Percentiles rank a stretch among this genome's conserved stretches.
Conservation (phyloP, 2,797 vertebrate genomes). For the Cottoperca gobio region DNA sequence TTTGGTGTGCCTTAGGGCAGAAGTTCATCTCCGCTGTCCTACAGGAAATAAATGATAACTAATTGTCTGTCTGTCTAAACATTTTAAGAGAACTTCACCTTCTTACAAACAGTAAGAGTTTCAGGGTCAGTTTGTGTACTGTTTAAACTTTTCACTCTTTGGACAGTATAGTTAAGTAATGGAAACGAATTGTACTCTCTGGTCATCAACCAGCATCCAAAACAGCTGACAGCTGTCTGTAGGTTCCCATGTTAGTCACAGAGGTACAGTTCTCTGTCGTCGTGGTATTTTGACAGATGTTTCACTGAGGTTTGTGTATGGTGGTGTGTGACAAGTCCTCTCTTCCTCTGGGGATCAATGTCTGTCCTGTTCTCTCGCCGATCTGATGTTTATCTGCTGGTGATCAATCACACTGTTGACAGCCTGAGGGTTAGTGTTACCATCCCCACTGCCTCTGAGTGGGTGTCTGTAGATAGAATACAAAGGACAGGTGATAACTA, state of each 20-base stretch:
- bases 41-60: constrained; percentile 16
- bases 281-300: constrained; percentile 82
- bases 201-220: constrained; percentile 62
- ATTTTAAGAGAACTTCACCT: not conserved
- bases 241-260: constrained; percentile 73
- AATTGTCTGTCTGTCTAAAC: constrained; percentile 3
- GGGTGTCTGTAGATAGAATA: constrained; percentile 39
- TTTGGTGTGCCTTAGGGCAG: constrained; percentile 75
- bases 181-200: constrained; percentile 30
- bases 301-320: constrained; percentile 77
- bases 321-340: constrained; percentile 79
- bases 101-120: not conserved
- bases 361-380: constrained; percentile 80
- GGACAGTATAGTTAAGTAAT: constrained; percentile 33
- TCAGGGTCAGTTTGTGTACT: not conserved
- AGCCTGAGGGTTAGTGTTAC: constrained; percentile 79
- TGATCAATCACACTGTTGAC: constrained; percentile 84
- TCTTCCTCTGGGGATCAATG: constrained; percentile 83
- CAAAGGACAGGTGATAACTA: constrained; percentile 48
- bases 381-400: constrained; percentile 84
- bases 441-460: constrained; percentile 57
- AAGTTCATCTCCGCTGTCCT: constrained; percentile 25
- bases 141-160: constrained; percentile 27
- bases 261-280: constrained; percentile 74
- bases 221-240: constrained; percentile 75